Evolutionary conservation across 2,888 invertebrate genomes (phyloP).

Genomic region (Cheilosia variabilis): DNA sequence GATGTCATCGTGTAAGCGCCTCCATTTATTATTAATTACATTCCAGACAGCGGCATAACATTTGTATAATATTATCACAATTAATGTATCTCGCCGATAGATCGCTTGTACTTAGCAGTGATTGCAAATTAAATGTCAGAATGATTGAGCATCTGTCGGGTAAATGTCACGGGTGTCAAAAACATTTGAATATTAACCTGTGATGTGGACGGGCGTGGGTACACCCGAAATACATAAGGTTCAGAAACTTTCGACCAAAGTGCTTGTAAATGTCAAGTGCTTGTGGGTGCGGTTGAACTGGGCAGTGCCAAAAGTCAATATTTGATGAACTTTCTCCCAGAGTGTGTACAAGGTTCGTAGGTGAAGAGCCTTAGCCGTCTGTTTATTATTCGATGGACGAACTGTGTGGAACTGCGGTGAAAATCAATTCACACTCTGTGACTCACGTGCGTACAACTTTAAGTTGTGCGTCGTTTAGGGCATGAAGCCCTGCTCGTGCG

Average conservation of each 20-base stretch:
- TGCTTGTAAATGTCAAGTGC: slow-evolving; percentile 15
- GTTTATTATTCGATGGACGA: slow-evolving; percentile 43
- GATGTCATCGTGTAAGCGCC: slow-evolving; percentile 62
- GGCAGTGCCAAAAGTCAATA: slow-evolving; percentile 37
- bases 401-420: too few relatives aligned
- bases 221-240: background rate
- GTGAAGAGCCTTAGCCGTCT: slow-evolving; percentile 13
- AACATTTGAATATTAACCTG: background rate
- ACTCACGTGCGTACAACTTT: slow-evolving; percentile 41
- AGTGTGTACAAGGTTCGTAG: slow-evolving; percentile 22
- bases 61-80: slow-evolving; percentile 35
- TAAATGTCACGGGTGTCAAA: slow-evolving; percentile 31
- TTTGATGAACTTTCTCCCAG: slow-evolving; percentile 56
- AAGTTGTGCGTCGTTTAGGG: slow-evolving; percentile 9
- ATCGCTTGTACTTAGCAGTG: slow-evolving; percentile 36
- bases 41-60: slow-evolving; percentile 43
- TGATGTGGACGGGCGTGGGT: background rate
- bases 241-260: background rate
- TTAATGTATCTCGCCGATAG: slow-evolving; percentile 31
- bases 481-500: slow-evolving; percentile 28
- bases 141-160: slow-evolving; percentile 41
- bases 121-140: slow-evolving; percentile 58
- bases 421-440: slow-evolving; percentile 41
- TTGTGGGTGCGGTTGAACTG: background rate
- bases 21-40: slow-evolving; percentile 61